phyloP scores from a whole-genome alignment of 2,888 invertebrate genomes.

The Cryptocephalus moraei region DNA sequence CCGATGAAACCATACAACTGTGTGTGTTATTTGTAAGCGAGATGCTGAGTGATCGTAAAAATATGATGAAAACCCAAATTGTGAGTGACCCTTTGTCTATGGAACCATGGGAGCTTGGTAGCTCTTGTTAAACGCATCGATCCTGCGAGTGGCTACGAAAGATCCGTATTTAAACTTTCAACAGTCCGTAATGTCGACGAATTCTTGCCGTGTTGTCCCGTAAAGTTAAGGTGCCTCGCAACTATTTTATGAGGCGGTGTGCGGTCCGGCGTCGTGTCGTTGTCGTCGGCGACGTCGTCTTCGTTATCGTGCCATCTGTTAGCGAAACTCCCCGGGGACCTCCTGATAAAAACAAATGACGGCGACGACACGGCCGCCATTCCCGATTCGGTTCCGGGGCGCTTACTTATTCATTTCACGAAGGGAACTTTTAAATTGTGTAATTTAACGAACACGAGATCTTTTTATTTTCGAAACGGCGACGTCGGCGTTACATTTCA shows the following conservation, averaged over 20 bases:
- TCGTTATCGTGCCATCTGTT: constrained; percentile 27
- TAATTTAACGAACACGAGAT: constrained; percentile 2
- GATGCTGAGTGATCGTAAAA: no score
- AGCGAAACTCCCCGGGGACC: constrained; percentile 24
- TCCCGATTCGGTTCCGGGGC: constrained; percentile 34
- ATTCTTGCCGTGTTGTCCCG: no score
- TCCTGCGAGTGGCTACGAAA: no score
- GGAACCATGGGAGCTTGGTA: no score
- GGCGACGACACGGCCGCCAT: constrained; percentile 33
- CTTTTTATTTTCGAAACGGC: neutral
- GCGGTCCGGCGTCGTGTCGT: constrained; percentile 8
- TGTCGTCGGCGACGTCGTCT: constrained; percentile 2
- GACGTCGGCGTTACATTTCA: constrained; percentile 28
- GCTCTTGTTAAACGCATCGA: no score
- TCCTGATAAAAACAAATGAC: constrained; percentile 39
- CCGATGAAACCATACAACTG: no score
- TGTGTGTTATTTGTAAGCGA: no score
- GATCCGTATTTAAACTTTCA: no score
- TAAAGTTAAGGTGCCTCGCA: no score
- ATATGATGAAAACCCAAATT: no score
- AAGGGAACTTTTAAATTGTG: constrained; percentile 41
- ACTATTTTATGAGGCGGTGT: constrained; percentile 2
- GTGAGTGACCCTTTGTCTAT: no score
- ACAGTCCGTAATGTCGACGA: no score
- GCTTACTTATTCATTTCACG: constrained; percentile 42